Percentiles rank a stretch among this genome's conserved stretches.
These are phyloP conservation scores for Eptatretus atami DNA, from an alignment of 2,797 vertebrate genomes.

Conservation along the genomic window DNA sequence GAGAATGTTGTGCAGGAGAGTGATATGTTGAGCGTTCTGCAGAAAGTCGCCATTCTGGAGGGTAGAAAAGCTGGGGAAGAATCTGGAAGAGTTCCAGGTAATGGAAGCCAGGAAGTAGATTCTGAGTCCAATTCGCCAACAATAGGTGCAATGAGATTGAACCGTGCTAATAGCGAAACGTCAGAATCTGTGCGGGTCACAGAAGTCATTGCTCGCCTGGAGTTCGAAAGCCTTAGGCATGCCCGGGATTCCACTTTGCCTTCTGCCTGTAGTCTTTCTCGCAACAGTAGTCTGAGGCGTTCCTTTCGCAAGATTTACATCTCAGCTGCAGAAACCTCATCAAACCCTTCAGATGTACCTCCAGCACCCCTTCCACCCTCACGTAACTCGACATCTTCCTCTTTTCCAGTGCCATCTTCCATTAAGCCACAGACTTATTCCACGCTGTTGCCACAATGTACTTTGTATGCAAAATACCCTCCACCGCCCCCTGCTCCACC, in stretches of 20 bases:
- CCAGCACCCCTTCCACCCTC: too few relatives aligned
- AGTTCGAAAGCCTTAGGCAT: slow-evolving; percentile 16
- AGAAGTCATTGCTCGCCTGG: slow-evolving; percentile 54
- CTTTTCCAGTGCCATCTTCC: too few relatives aligned
- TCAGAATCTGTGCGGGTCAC: slow-evolving; percentile 40
- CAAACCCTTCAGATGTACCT: too few relatives aligned
- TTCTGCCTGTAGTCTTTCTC: slow-evolving; percentile 4
- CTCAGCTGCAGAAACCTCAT: not conserved
- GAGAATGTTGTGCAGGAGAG: slow-evolving; percentile 14
- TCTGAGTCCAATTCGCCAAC: too few relatives aligned
- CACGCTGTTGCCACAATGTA: too few relatives aligned
- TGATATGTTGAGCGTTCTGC: slow-evolving; percentile 52
- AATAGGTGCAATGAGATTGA: too few relatives aligned
- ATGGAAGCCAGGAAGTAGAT: not conserved
- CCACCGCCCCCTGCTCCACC: too few relatives aligned
- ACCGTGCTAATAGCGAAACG: not conserved
- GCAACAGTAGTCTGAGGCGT: slow-evolving; percentile 1
- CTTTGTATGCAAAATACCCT: too few relatives aligned
- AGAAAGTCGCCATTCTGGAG: slow-evolving; percentile 80
- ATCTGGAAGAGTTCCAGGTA: not conserved
- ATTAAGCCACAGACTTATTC: too few relatives aligned
- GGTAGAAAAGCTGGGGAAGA: slow-evolving; percentile 10
- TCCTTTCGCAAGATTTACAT: slow-evolving; percentile 3
- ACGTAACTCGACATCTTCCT: too few relatives aligned
- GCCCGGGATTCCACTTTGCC: not conserved